Evolutionary conservation across 2,888 invertebrate species (phyloP).

Genomic region (Phalera bucephala): DNA sequence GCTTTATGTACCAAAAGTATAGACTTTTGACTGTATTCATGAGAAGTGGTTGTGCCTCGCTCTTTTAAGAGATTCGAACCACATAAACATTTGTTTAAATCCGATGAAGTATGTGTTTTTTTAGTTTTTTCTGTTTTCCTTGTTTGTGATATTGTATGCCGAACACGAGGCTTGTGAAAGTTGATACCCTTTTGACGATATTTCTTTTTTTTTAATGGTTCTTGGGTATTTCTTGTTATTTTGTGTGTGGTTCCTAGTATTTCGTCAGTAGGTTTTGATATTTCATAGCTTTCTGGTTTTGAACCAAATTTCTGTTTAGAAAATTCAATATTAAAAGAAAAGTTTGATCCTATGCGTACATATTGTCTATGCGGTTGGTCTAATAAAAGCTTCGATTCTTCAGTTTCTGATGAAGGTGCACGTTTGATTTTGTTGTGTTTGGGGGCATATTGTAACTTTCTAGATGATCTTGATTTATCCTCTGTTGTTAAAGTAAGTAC

Average conservation of each 20-base stretch:
- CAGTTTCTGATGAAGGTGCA: constrained; percentile 1
- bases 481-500: constrained; percentile 11
- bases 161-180: constrained; percentile 9
- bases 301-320: constrained; percentile 20
- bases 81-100: constrained; percentile 20
- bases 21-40: constrained; percentile 1
- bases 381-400: constrained; percentile 7
- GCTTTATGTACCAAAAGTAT: constrained; percentile 13
- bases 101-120: constrained; percentile 11
- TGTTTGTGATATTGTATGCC: constrained; percentile 7
- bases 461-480: neutral
- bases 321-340: constrained; percentile 35
- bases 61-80: constrained; percentile 14
- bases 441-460: constrained; percentile 1
- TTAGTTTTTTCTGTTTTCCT: constrained; percentile 8
- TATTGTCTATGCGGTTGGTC: constrained; percentile 19
- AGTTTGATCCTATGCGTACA: constrained; percentile 35
- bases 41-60: constrained; percentile 2
- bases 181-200: constrained; percentile 9
- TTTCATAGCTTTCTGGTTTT: neutral
- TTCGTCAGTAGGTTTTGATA: neutral
- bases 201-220: neutral
- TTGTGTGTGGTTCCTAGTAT: neutral
- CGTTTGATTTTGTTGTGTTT: constrained; percentile 5
- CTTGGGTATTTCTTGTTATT: too few relatives aligned